Base-by-base conservation (phyloP, 2,113 vertebrate species). In the Meriones unguiculatus region DNA sequence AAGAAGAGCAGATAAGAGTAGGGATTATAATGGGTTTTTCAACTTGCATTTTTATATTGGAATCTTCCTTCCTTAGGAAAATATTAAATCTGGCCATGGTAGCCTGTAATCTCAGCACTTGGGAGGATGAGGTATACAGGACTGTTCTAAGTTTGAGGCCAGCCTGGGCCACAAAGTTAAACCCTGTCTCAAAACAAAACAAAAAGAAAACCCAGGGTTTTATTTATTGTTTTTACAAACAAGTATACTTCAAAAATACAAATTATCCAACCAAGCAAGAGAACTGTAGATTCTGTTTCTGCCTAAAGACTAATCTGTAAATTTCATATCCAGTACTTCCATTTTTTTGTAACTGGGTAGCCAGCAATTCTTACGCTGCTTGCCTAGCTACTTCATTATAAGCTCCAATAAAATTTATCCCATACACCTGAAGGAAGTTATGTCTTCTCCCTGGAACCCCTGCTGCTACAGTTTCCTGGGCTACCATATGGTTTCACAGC, bases 311-410 rank as follows among this genome's bases (percentile, higher is more conserved):
- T 46, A 93, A 86, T 78, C 41, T 50, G 6, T 94, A 78, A 89
- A 70, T 90, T 96, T 87, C 65, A 70, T n/a, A 89, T 94, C 95
- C 91, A 97, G n/a, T 89, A 91, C 94, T 97, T 96, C n/a, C 90
- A 94, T 97, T 95, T 94, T 14, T 95, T 91, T 73, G 41, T 35
- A 96, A 65, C 75, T 82, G 86, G 15, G 89, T 87, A 75, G 77
- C 59, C 24, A 76, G 73, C 50, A 80, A 25, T 94, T 95, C 93
- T 93, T 25, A 92, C 20, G 35, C 22, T 32, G 15, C 41, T 96
- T 87, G 12, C 18, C 25, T 69, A 90, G 95, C 67, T 85, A 86
- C 38, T 94, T 86, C 25, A 46, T 93, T 59, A 76, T 52, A 86
- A 62, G 38, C n/a, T 62, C 38, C 46, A 78, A 20, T 62, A 84